phyloP scores from a whole-genome alignment of 2,888 invertebrate genomes.

The Lysandra coridon region DNA sequence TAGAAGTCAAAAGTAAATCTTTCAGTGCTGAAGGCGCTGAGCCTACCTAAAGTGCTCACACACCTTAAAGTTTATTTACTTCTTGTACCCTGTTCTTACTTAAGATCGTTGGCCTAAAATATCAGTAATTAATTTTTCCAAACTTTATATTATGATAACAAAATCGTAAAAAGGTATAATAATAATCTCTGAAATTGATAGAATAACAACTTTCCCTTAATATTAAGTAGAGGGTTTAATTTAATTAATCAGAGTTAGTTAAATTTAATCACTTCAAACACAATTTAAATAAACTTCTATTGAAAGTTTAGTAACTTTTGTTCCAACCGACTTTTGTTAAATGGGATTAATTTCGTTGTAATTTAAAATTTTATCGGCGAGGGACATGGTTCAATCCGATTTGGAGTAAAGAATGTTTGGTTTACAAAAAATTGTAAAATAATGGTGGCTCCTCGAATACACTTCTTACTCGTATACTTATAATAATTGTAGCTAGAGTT shows the following conservation, averaged over 20 bases:
- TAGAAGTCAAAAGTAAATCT: too few species aligned
- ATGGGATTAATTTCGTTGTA: constrained; percentile 7
- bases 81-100: too few species aligned
- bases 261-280: not conserved
- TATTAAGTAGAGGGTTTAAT: not conserved
- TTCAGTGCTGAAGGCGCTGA: too few species aligned
- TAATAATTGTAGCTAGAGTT: not conserved
- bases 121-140: too few species aligned
- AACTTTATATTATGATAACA: too few species aligned
- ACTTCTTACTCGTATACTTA: not conserved
- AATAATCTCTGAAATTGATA: not conserved
- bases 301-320: not conserved
- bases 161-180: too few species aligned
- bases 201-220: not conserved
- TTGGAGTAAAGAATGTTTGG: not conserved
- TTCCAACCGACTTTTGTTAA: not conserved
- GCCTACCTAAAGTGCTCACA: too few species aligned
- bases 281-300: not conserved
- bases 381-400: not conserved
- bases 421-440: not conserved
- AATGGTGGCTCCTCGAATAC: too few species aligned
- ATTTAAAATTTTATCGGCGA: not conserved
- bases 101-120: too few species aligned
- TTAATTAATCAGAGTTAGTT: not conserved
- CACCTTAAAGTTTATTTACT: too few species aligned